Evolutionary conservation across 2,888 invertebrate genomes (phyloP), one percentile per base, ranked within the genome.

Genomic region (Tridacna gigas): DNA sequence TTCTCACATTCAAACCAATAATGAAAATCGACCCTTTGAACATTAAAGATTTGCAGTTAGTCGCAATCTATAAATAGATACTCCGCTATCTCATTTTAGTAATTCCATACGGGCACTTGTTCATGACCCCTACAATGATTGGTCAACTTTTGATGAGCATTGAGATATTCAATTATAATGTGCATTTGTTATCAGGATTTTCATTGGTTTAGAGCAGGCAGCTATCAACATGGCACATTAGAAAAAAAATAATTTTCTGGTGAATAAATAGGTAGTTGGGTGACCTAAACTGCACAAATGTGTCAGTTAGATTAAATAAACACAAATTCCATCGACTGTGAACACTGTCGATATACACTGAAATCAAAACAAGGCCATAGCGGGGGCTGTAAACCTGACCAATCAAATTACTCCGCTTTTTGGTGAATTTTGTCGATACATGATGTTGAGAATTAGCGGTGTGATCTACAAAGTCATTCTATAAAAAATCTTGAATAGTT

Each of bases 381-480:
- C 63, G 63, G 63, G 63, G 63, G 22, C 63, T 63, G 25, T 45
- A n/a, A 15, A 37, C 37, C 60, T 69, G 45, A 60, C 78, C 71
- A 78, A 69, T 71, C 71, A 61, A 18, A 63, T 28, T 1, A 25
- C 20, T 78, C 60, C 47, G 51, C 60, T 51, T 45, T 47, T 28
- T 71, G 12, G 60, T 25, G 47, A 37, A 80, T 80, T 83, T 83
- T 87, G 83, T 83, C 86, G 92, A 92, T 93, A 93, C 92, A 92
- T 92, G 93, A 93, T 93, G 93, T 92, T 91, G 92, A 92, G 92
- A 91, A 90, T 91, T 90, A 91, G 91, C 91, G 91, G 91, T 89
- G 91, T 90, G 91, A 91, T 92, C 92, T 92, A 92, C 93, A 93
- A 93, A 93, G 90, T 92, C 92, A 92, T 92, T 91, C 90, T 90